Percentiles rank a stretch among this genome's conserved stretches.
Evolutionary conservation across 2,113 vertebrate genomes (phyloP).

Genomic region (Calidris pugnax): DNA sequence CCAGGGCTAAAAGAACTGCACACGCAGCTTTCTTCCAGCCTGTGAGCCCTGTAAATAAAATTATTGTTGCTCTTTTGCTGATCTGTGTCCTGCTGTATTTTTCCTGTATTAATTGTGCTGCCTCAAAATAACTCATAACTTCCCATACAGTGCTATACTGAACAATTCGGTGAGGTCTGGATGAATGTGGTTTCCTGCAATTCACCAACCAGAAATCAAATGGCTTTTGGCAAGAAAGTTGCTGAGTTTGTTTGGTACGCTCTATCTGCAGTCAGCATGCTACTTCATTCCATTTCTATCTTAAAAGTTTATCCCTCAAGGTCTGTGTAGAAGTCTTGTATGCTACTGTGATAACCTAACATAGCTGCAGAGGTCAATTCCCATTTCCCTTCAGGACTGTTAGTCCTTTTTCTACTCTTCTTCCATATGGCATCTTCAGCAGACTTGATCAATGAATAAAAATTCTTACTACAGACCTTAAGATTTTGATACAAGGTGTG

Average conservation of each 20-base stretch:
- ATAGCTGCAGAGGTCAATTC: not conserved
- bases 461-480: not conserved
- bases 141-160: not conserved
- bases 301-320: not conserved
- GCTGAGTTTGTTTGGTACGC: not conserved
- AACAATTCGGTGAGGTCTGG: not conserved
- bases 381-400: not conserved
- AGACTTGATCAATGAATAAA: not conserved
- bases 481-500: not conserved
- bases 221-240: not conserved
- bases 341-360: not conserved
- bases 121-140: constrained; percentile 43
- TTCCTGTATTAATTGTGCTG: not conserved
- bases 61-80: not conserved
- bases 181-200: constrained; percentile 35
- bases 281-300: not conserved
- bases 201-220: not conserved
- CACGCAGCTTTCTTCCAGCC: not conserved
- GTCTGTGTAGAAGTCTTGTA: not conserved
- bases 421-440: not conserved
- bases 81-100: not conserved
- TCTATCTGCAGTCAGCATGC: accelerated
- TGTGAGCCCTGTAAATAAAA: not conserved
- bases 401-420: not conserved
- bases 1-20: not conserved